These are phyloP conservation scores for Calephelis nemesis DNA, from an alignment of 1,140 invertebrate genomes.

Conservation along the genomic window DNA sequence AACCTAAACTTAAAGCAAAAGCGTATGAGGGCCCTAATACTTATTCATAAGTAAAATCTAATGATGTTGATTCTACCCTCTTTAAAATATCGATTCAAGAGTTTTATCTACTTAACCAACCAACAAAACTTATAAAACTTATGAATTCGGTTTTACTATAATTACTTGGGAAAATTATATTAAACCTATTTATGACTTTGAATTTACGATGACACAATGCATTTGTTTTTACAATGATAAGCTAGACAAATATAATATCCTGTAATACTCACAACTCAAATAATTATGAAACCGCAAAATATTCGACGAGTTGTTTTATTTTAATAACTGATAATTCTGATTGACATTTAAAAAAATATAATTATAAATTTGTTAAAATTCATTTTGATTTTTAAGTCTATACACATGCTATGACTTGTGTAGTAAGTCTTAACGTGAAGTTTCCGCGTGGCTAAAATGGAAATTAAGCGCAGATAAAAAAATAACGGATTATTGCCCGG, in stretches of 20 bases:
- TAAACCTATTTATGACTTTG: too few species aligned
- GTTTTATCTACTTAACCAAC: background rate
- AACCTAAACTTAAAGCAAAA: conserved; percentile 32
- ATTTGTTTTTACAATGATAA: conserved; percentile 5
- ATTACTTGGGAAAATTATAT: background rate
- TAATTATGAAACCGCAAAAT: background rate
- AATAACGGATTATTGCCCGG: too few species aligned
- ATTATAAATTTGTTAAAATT: too few species aligned
- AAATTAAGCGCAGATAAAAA: too few species aligned
- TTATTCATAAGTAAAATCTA: background rate
- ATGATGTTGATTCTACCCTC: background rate
- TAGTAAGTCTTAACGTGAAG: too few species aligned
- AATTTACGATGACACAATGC: background rate
- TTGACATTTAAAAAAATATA: too few species aligned
- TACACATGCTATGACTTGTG: too few species aligned
- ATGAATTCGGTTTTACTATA: background rate
- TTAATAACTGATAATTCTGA: too few species aligned
- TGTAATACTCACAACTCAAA: background rate
- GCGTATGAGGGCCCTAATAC: conserved; percentile 25
- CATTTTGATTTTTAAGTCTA: too few species aligned
- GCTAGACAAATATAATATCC: background rate
- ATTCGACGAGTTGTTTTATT: background rate
- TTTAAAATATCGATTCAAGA: background rate
- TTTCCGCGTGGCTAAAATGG: too few species aligned
- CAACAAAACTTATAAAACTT: background rate